phyloP scores from a whole-genome alignment of 1,140 invertebrate genomes.

The Euura saliciscinereae region DNA sequence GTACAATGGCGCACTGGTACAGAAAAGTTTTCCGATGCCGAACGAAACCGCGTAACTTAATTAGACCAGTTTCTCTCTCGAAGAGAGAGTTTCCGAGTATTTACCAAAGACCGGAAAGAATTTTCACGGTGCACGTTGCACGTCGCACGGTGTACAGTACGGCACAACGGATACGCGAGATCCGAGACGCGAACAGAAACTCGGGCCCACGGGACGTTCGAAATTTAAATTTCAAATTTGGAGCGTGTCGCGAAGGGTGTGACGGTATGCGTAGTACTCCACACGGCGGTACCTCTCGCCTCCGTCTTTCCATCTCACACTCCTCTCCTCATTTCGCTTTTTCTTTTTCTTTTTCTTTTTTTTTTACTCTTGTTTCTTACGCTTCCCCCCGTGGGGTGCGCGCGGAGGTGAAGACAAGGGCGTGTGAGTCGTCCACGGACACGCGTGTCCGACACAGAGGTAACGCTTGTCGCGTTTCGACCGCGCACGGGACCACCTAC shows the following conservation, averaged over 20 bases:
- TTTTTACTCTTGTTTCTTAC: neutral
- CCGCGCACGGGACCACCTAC: neutral
- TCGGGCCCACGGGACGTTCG: constrained; percentile 3
- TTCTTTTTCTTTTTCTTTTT: constrained; percentile 17
- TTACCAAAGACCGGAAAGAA: no score
- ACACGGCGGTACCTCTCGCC: neutral
- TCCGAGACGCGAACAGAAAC: no score
- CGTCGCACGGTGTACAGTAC: no score
- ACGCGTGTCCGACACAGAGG: constrained; percentile 6
- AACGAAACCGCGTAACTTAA: no score
- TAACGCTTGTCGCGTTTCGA: neutral
- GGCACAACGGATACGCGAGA: no score
- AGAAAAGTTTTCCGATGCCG: no score
- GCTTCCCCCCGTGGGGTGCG: constrained; percentile 33
- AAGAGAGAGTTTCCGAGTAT: no score
- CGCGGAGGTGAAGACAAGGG: constrained; percentile 13
- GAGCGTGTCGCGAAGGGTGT: constrained; percentile 6
- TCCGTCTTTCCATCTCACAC: neutral
- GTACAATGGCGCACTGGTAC: no score
- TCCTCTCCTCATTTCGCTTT: constrained; percentile 9
- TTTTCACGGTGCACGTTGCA: no score
- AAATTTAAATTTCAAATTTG: constrained; percentile 5
- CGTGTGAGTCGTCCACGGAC: constrained; percentile 29
- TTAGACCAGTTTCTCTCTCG: no score
- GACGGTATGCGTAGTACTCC: neutral